Evolutionary conservation across 2,888 invertebrate species (phyloP).

Genomic region (Melieria picta): DNA sequence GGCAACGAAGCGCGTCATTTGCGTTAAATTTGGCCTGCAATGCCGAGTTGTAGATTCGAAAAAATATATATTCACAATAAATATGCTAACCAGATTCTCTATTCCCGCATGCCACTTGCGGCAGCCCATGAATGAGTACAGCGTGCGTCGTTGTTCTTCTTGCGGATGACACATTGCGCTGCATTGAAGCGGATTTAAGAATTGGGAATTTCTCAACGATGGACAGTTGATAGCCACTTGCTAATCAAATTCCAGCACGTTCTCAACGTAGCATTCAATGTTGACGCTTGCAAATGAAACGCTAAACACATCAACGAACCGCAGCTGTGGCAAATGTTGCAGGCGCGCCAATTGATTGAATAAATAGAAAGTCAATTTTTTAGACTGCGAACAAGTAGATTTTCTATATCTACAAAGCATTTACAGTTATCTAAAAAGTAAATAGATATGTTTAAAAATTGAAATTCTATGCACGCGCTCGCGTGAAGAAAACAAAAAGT

Average conservation of each 20-base stretch:
- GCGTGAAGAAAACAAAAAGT: background rate
- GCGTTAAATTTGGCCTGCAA: conserved; percentile 25
- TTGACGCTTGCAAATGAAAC: background rate
- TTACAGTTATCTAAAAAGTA: no score
- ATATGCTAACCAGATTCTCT: no score
- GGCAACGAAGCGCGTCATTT: conserved; percentile 41
- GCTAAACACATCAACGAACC: background rate
- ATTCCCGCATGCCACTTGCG: no score
- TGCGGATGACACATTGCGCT: conserved; percentile 15
- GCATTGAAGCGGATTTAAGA: background rate
- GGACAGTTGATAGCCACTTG: background rate
- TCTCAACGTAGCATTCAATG: background rate
- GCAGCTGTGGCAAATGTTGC: no score
- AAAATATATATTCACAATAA: no score
- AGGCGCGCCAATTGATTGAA: background rate
- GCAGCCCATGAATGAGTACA: background rate
- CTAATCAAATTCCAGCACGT: conserved; percentile 11
- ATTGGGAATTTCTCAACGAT: conserved; percentile 19
- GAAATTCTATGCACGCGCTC: background rate
- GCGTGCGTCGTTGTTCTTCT: background rate
- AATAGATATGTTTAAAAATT: background rate
- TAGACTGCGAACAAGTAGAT: background rate
- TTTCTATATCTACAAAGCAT: no score
- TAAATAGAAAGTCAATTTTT: background rate
- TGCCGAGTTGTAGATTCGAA: conserved; percentile 1